Evolutionary conservation across 2,888 invertebrate species (phyloP).

Genomic region (Muschampia plurimacula): DNA sequence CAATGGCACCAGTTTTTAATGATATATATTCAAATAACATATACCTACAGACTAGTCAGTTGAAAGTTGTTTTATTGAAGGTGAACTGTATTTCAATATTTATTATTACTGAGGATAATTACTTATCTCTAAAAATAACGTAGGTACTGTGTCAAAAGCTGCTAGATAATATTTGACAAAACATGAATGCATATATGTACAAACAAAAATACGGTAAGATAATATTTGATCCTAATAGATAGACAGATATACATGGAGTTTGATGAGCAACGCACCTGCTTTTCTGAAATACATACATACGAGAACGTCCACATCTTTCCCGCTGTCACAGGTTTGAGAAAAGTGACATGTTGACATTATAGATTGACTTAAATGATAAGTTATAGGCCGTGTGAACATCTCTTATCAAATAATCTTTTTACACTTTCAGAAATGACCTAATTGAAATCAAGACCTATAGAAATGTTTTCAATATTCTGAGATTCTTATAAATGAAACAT

Average conservation of each 20-base stretch:
- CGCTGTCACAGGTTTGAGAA: conserved; percentile 14
- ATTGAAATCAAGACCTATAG: not conserved
- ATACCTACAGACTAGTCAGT: not conserved
- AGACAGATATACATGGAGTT: not conserved
- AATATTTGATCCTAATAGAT: not conserved
- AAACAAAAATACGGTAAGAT: not conserved
- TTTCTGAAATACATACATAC: not conserved
- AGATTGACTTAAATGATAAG: conserved; percentile 51
- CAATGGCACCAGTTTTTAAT: not conserved
- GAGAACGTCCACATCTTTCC: not conserved
- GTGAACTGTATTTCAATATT: conserved; percentile 40
- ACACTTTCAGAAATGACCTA: conserved; percentile 2
- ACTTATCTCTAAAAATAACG: not conserved
- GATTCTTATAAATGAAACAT: not conserved
- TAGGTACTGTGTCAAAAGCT: not conserved
- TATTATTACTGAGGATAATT: not conserved
- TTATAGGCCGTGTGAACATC: conserved; percentile 68
- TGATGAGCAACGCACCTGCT: conserved; percentile 1
- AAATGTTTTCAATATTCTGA: not conserved
- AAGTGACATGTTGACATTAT: conserved; percentile 57
- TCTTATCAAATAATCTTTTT: conserved; percentile 57
- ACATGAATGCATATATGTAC: not conserved
- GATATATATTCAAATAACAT: not conserved
- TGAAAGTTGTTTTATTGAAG: conserved; percentile 43
- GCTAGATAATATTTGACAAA: not conserved